A percentile compares a stretch with the other conserved stretches of the same genome.
These are phyloP conservation scores for Pteromalus puparum DNA, from an alignment of 1,140 invertebrate genomes.

Conservation along the genomic window DNA sequence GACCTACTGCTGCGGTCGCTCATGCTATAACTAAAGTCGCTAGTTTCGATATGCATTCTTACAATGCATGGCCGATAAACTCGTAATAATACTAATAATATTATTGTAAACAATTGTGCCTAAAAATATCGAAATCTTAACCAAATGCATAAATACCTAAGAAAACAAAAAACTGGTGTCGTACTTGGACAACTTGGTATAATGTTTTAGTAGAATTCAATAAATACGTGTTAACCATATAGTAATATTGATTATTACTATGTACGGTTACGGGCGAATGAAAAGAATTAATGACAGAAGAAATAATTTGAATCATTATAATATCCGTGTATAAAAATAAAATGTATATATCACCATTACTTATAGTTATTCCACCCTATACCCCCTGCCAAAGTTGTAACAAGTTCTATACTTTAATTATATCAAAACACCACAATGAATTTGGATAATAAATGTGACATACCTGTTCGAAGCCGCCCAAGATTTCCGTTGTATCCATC, in stretches of 20 bases:
- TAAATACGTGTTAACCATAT: conserved; percentile 23
- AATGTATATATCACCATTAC: conserved; percentile 49
- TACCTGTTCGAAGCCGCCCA: conserved; percentile 98
- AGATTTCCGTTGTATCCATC: conserved; percentile 96
- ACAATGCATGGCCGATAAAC: conserved; percentile 33
- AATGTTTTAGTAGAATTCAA: conserved; percentile 33
- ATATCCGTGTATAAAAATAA: conserved; percentile 46
- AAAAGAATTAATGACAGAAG: background rate
- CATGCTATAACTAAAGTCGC: no score
- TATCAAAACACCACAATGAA: no score
- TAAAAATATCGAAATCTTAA: conserved; percentile 56
- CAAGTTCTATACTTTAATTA: no score
- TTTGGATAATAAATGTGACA: conserved; percentile 60
- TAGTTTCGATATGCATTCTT: no score
- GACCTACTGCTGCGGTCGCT: no score
- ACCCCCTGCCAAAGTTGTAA: background rate
- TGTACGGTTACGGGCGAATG: conserved; percentile 28
- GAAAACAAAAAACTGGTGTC: conserved; percentile 18
- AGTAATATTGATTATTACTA: conserved; percentile 41
- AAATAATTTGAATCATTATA: conserved; percentile 33
- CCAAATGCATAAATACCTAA: conserved; percentile 37
- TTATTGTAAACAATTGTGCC: conserved; percentile 60
- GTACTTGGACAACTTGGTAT: conserved; percentile 30
- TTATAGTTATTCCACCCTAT: background rate
- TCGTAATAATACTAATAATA: conserved; percentile 46